Conservation (phyloP, 2,113 vertebrate species). For the Apistogramma diplotaenia region DNA sequence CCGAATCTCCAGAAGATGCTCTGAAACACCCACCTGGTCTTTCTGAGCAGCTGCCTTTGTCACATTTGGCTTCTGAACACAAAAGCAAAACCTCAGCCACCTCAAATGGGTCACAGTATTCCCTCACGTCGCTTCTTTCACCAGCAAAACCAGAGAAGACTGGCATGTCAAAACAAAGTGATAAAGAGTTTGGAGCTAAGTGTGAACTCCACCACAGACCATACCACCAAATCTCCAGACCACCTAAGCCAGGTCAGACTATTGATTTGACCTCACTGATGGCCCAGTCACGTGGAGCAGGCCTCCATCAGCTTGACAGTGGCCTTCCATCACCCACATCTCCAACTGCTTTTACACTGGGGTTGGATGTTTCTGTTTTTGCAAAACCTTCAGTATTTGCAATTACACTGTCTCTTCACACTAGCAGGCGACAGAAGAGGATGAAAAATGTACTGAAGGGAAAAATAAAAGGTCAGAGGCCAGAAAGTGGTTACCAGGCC, state of each 20-base stretch:
- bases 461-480: conserved; percentile 7
- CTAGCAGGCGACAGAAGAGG: conserved; percentile 68
- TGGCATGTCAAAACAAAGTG: conserved; percentile 4
- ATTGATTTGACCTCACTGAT: conserved; percentile 87
- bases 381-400: conserved; percentile 91
- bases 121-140: conserved; percentile 40
- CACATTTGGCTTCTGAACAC: conserved; percentile 42
- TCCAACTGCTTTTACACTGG: background rate
- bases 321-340: conserved; percentile 13
- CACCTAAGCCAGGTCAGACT: conserved; percentile 32
- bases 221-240: conserved; percentile 7
- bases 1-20: conserved; percentile 29
- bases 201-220: conserved; percentile 59
- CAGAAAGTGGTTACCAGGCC: conserved; percentile 64
- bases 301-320: background rate
- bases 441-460: conserved; percentile 39
- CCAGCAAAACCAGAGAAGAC: conserved; percentile 42
- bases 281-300: conserved; percentile 46
- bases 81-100: conserved; percentile 60
- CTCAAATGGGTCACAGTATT: conserved; percentile 58
- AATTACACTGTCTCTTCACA: conserved; percentile 82
- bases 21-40: conserved; percentile 47
- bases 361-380: conserved; percentile 69
- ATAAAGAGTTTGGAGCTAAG: conserved; percentile 39
- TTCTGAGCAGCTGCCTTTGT: conserved; percentile 33